These are phyloP conservation scores for Arremon aurantiirostris DNA, from an alignment of 2,797 vertebrate genomes.

Conservation along the genomic window DNA sequence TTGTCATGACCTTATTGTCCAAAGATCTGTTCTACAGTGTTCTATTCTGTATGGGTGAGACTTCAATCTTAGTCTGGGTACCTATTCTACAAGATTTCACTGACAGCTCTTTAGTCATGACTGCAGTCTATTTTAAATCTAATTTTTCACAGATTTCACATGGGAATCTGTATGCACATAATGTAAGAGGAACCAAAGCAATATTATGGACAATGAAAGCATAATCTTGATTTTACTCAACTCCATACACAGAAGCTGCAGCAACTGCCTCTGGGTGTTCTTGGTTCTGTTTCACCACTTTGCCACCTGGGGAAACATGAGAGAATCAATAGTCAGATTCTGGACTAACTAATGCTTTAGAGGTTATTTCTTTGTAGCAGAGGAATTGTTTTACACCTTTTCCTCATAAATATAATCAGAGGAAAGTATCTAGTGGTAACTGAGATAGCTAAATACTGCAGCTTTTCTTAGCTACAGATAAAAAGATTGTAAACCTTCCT, in stretches of 20 bases:
- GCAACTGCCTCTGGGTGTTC: conserved; percentile 51
- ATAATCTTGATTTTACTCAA: neutral
- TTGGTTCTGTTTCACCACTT: conserved; percentile 59
- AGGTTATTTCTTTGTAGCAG: conserved; percentile 56
- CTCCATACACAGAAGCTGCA: neutral
- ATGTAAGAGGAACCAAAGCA: neutral
- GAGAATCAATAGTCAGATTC: conserved; percentile 49
- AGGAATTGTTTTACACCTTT: conserved; percentile 33
- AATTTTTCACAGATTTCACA: conserved; percentile 2
- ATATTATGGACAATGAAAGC: neutral
- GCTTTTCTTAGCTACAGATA: conserved; percentile 2
- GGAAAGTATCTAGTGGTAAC: conserved; percentile 13
- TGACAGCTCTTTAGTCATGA: neutral
- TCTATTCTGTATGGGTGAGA: neutral
- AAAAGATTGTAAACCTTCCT: conserved; percentile 12
- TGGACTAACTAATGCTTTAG: conserved; percentile 55
- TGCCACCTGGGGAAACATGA: conserved; percentile 61
- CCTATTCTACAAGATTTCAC: neutral
- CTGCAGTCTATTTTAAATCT: neutral
- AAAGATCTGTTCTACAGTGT: neutral
- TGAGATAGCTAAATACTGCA: neutral
- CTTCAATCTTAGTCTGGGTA: neutral
- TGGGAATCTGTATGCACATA: neutral
- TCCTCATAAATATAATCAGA: conserved; percentile 47
- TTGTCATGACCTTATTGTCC: neutral